Evolutionary conservation across 2,797 vertebrate genomes (phyloP), one percentile per base, ranked within the genome.

Genomic region (Clamator glandarius): DNA sequence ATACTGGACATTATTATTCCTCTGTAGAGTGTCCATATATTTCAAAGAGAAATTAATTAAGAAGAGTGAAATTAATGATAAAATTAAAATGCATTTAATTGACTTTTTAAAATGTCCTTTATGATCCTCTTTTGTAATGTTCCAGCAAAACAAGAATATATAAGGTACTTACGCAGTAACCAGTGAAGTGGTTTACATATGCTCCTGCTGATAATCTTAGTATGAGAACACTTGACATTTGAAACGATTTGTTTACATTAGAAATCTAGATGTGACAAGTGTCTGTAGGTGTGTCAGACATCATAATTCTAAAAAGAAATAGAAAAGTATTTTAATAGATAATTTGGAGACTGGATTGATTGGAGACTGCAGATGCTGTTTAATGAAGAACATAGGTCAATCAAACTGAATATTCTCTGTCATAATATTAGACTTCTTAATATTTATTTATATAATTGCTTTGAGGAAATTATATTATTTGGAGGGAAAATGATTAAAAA

Each of bases 11-110:
- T 42, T 7, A 48, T 3, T 48, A 86, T 89, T 69, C n/a, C n/a
- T 89, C 8, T 58, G 16, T 5, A 51, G 31, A 46, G 3, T 0
- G 0, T 51, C 8, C 24, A 39, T 68, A 50, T 44, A 21, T 39
- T 73, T 79, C 12, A 74, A 74, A 83, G 13, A 67, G 6, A 76
- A 87, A 72, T 35, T 28, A 64, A 33, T 18, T n/a, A n/a, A n/a
- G 13, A 67, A 58, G 8, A 89, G 3, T 15, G 6, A 76, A 87
- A 72, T 35, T 28, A 64, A 33, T 18, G 2, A 21, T 57, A 33
- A 24, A 57, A 61, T 61, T 75, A 41, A 42, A 79, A 50, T 50
- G 4, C 0, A 50, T 82, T 78, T 64, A 36, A 72, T 26, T 33
- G 5, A 29, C 18, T 52, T 23, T 70, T 52, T 66, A 52, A 78